phyloP scores from a whole-genome alignment of 2,888 invertebrate genomes.

The Amorpha juglandis region DNA sequence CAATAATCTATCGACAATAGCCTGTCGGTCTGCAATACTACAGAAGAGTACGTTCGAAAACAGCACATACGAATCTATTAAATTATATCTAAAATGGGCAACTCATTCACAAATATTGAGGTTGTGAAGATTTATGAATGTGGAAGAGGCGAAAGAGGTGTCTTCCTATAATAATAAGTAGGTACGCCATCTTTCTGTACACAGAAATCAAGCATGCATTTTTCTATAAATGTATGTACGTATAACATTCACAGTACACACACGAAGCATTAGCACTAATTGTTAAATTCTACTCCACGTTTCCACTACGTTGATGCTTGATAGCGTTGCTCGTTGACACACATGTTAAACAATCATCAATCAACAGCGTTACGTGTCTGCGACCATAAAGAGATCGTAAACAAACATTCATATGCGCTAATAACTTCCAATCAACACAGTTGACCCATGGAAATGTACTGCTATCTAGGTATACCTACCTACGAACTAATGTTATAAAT shows the following conservation, averaged over 20 bases:
- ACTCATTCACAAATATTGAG: too few relatives aligned
- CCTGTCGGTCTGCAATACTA: too few relatives aligned
- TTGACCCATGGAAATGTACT: slow-evolving; percentile 43
- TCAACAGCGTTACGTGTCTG: slow-evolving; percentile 22
- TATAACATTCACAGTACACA: not conserved
- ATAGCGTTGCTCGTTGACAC: not conserved
- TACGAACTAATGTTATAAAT: too few relatives aligned
- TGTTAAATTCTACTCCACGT: not conserved
- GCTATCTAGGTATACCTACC: slow-evolving; percentile 3
- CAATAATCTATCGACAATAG: too few relatives aligned
- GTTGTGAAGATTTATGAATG: too few relatives aligned
- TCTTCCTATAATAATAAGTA: too few relatives aligned
- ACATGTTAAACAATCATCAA: slow-evolving; percentile 19
- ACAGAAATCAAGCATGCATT: not conserved
- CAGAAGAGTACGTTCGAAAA: too few relatives aligned
- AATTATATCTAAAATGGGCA: too few relatives aligned
- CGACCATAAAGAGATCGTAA: slow-evolving; percentile 39
- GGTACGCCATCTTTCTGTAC: too few relatives aligned
- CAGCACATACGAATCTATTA: too few relatives aligned
- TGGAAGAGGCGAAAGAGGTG: too few relatives aligned
- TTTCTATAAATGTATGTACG: not conserved
- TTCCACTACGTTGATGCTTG: not conserved
- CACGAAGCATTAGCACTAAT: slow-evolving; percentile 7
- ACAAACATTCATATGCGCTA: slow-evolving; percentile 41
- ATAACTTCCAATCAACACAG: slow-evolving; percentile 47